Evolutionary conservation across 2,113 vertebrate genomes (phyloP).

Genomic region (Lichenostomus cassidix): DNA sequence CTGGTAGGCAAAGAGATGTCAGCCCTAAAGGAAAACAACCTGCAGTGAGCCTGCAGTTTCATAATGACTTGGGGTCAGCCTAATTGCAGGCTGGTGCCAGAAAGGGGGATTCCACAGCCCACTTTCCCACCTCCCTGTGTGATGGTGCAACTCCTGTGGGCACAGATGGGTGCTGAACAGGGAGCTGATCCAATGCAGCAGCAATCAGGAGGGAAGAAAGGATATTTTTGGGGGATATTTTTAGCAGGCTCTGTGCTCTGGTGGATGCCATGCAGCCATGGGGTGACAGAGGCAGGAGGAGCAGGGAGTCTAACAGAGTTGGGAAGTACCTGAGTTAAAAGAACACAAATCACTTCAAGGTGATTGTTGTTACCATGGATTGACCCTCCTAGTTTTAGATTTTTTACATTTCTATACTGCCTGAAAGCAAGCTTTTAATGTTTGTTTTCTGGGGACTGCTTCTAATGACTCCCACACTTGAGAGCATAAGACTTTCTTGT

Average conservation of each 20-base stretch:
- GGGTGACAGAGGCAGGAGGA: background rate
- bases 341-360: background rate
- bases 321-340: background rate
- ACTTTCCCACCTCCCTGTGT: background rate
- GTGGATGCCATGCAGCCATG: rapidly evolving
- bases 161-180: background rate
- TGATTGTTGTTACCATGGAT: background rate
- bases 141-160: background rate
- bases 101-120: background rate
- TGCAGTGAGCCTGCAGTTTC: background rate
- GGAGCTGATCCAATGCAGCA: background rate
- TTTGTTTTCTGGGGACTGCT: slow-evolving; percentile 17
- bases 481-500: background rate
- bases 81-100: background rate
- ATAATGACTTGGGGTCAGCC: background rate
- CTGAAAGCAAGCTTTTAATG: background rate
- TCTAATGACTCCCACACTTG: background rate
- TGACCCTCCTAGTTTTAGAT: background rate
- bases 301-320: background rate
- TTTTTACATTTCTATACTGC: background rate
- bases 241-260: background rate
- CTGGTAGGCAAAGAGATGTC: background rate
- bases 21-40: background rate
- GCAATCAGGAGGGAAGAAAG: background rate
- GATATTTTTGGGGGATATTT: background rate